Evolutionary conservation across 2,113 vertebrate species (phyloP).

Genomic region (Neolamprologus caudopunctatus): DNA sequence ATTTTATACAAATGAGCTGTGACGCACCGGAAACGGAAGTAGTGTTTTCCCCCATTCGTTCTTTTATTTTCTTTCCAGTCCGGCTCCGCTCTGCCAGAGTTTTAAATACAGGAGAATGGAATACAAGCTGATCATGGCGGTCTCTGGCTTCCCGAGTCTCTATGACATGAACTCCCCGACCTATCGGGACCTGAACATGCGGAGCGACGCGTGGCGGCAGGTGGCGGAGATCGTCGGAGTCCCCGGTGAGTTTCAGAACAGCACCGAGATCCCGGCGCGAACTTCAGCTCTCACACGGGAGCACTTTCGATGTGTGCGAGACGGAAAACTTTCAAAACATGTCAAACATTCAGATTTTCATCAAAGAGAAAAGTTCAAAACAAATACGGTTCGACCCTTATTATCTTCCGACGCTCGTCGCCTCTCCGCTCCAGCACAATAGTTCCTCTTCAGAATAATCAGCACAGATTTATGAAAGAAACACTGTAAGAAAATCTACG

Average conservation of each 20-base stretch:
- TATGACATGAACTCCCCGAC: background rate
- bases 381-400: background rate
- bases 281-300: background rate
- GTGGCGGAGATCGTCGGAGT: conserved; percentile 24
- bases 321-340: accelerated
- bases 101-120: background rate
- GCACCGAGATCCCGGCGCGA: background rate
- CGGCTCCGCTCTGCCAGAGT: background rate
- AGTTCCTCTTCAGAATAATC: background rate
- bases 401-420: background rate
- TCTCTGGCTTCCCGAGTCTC: conserved; percentile 29
- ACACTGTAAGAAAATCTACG: background rate
- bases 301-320: no score
- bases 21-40: conserved; percentile 18
- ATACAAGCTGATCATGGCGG: conserved; percentile 31
- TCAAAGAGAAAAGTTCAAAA: background rate
- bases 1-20: background rate
- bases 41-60: background rate
- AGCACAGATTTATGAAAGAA: background rate
- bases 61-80: background rate
- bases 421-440: background rate
- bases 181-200: conserved; percentile 35
- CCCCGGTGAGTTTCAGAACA: background rate
- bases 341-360: background rate
- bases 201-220: conserved; percentile 27